A percentile compares a stretch with the other conserved stretches of the same genome.
Conservation (phyloP, 1,140 invertebrate species). For the Sycophila sp. region DNA sequence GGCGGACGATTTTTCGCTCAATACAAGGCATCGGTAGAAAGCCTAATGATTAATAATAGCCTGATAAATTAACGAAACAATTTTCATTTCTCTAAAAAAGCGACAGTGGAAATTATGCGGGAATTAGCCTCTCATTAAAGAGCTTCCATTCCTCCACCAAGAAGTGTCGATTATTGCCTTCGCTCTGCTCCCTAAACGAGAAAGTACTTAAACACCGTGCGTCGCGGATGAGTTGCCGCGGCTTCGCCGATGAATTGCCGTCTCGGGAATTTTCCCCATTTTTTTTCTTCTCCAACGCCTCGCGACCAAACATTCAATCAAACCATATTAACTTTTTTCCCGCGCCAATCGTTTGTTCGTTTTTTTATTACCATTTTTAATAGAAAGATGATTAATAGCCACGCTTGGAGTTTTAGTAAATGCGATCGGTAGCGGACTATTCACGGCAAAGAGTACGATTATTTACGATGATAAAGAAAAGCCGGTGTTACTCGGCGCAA, state of each 20-base stretch:
- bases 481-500: too few relatives aligned
- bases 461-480: too few relatives aligned
- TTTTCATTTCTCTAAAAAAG: not conserved
- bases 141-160: not conserved
- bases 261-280: too few relatives aligned
- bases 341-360: too few relatives aligned
- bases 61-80: not conserved
- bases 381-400: too few relatives aligned
- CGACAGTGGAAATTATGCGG: not conserved
- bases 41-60: not conserved
- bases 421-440: too few relatives aligned
- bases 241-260: not conserved
- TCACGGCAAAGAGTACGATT: too few relatives aligned
- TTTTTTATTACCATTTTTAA: too few relatives aligned
- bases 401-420: too few relatives aligned
- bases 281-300: too few relatives aligned
- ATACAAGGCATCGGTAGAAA: not conserved
- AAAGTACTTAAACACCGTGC: constrained; percentile 3
- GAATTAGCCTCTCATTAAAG: not conserved
- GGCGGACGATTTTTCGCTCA: not conserved
- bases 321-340: too few relatives aligned
- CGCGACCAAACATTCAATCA: too few relatives aligned
- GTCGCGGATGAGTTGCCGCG: not conserved
- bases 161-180: not conserved
- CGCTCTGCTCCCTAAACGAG: not conserved